Evolutionary conservation across 2,888 invertebrate species (phyloP), one percentile per base, ranked within the genome.

Genomic region (Metellina segmentata): DNA sequence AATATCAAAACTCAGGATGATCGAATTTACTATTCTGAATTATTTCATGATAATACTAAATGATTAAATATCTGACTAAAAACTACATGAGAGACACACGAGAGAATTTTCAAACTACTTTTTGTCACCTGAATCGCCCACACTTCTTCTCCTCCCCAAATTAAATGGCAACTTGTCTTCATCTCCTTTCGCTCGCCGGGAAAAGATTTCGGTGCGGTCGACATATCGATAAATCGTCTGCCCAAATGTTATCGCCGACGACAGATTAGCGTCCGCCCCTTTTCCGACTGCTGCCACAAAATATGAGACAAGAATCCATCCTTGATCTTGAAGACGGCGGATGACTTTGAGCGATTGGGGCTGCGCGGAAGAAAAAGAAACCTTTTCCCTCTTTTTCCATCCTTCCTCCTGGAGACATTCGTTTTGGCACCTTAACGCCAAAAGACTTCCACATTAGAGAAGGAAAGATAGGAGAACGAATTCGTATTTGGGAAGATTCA

Each of bases 111-210:
- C 34, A 34, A 34, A 34, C 34, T 34, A 34, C 1, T 34, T 34
- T 34, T 34, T 34, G 4, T 61, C 61, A 61, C 61, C 61, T 16
- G 5, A 61, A 8, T 78, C n/a, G 13, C 52, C 52, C 52, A 16
- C 61, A 61, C 16, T 16, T 5, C 61, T 16, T 78, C 52, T n/a
- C n/a, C n/a, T 52, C n/a, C 52, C 51, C 78, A 78, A 61, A 74
- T 75, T 52, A 85, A 75, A 75, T 51, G 74, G 74, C 20, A 74
- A 85, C 85, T 53, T 85, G 85, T 82, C 82, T 82, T 51, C 78
- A 20, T 78, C 78, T 78, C 78, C 78, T 49, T 16, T 6, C 61
- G 61, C 5, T 61, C 61, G 6, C 34, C 9, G 49, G 34, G 75
- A 20, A 75, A 75, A 48, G 75, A 48, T 75, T 75, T 49, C 11